Conservation (phyloP, 2,888 invertebrate genomes). For the Leptinotarsa juncta region DNA sequence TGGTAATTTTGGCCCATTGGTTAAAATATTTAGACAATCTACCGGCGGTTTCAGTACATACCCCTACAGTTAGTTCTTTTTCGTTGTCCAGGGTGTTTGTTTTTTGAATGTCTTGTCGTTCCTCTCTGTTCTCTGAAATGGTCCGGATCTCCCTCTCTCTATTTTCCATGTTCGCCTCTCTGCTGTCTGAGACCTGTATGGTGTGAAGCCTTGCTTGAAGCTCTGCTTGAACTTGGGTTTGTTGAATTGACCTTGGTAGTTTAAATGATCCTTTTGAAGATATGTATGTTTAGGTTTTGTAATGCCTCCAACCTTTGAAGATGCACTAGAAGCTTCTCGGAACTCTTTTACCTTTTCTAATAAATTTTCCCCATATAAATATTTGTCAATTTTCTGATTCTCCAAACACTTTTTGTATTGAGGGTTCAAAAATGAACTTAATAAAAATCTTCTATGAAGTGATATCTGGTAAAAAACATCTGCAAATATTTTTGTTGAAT, state of each 20-base stretch:
- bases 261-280: slow-evolving; percentile 4
- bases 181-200: too few relatives aligned
- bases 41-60: slow-evolving; percentile 5
- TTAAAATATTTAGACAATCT: background rate
- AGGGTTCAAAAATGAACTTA: background rate
- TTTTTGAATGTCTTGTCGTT: too few relatives aligned
- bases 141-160: too few relatives aligned
- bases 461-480: background rate
- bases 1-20: slow-evolving; percentile 7
- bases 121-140: too few relatives aligned
- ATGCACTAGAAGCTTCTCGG: background rate
- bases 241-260: slow-evolving; percentile 18
- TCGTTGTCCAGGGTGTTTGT: background rate
- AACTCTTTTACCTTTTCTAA: slow-evolving; percentile 6
- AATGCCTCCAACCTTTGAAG: background rate
- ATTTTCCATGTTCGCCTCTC: too few relatives aligned
- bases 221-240: slow-evolving; percentile 13
- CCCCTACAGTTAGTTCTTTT: background rate
- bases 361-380: slow-evolving; percentile 25
- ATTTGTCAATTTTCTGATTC: slow-evolving; percentile 7
- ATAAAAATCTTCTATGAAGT: slow-evolving; percentile 6
- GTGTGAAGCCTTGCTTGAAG: too few relatives aligned
- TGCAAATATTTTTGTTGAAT: background rate
- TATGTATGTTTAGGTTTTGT: background rate
- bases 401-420: slow-evolving; percentile 21